Evolutionary conservation across 35 echinoderm and acorn worm species (phyloP).

Genomic region (Apostichopus japonicus): DNA sequence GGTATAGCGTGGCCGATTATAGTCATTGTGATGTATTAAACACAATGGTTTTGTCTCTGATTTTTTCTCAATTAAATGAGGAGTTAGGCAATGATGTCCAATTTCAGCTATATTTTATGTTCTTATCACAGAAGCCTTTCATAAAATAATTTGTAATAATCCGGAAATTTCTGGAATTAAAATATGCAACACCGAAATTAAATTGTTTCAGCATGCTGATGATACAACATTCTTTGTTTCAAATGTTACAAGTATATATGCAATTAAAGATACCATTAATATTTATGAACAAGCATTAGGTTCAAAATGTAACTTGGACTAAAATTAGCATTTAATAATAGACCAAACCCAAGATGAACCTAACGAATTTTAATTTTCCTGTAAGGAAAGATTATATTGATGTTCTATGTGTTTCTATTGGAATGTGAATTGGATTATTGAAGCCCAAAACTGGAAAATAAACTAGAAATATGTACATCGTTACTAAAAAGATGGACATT

Average conservation of each 20-base stretch:
- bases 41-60: too few species aligned
- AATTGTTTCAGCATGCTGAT: conserved; percentile 54
- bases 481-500: neutral
- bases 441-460: neutral
- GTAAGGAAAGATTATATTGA: conserved; percentile 14
- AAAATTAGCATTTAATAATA: conserved; percentile 10
- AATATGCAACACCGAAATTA: neutral
- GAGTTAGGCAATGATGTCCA: conserved; percentile 29
- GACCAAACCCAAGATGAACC: neutral
- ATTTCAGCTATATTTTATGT: conserved; percentile 46
- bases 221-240: conserved; percentile 30
- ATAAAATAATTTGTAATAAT: too few species aligned
- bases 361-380: neutral
- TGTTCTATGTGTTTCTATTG: conserved; percentile 2
- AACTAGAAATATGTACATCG: neutral
- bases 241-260: neutral
- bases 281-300: conserved; percentile 34
- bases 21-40: too few species aligned
- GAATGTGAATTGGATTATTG: neutral
- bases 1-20: too few species aligned
- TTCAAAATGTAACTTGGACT: conserved; percentile 12
- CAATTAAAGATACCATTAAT: neutral
- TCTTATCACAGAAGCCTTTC: conserved; percentile 1
- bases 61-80: neutral
- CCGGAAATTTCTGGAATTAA: neutral